These are phyloP conservation scores for Mimas tiliae DNA, from an alignment of 2,888 invertebrate species.

Conservation along the genomic window DNA sequence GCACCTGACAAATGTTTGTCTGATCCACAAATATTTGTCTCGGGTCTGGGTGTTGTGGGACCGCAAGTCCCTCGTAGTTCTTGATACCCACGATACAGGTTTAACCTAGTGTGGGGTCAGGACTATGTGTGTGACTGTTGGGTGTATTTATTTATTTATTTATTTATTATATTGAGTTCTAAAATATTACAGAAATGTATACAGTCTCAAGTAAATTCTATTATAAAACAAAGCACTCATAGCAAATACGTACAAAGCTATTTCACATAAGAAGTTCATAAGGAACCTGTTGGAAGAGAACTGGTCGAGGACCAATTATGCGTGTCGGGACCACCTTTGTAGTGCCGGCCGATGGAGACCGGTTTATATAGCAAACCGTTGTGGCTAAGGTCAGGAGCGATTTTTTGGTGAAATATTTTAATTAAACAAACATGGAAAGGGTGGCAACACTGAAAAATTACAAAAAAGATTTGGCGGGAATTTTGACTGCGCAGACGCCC, in stretches of 20 bases:
- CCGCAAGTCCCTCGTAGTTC: no score
- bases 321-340: constrained; percentile 29
- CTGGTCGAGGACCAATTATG: constrained; percentile 25
- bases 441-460: not conserved
- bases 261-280: constrained; percentile 24
- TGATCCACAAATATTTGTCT: no score
- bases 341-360: constrained; percentile 8
- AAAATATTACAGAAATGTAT: no score
- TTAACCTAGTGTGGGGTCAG: no score
- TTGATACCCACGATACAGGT: no score
- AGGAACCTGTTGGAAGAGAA: constrained; percentile 21
- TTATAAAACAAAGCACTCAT: constrained; percentile 5
- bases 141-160: no score
- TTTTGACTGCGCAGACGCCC: not conserved
- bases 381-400: constrained; percentile 29
- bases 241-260: constrained; percentile 17
- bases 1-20: no score
- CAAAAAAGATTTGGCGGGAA: not conserved
- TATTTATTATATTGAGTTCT: no score
- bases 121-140: no score
- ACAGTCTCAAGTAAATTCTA: not conserved
- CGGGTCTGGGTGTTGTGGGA: no score
- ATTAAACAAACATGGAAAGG: not conserved
- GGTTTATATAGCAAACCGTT: constrained; percentile 23
- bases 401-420: constrained; percentile 19